Evolutionary conservation across 2,888 invertebrate genomes (phyloP).

Genomic region (Papilio protenor): DNA sequence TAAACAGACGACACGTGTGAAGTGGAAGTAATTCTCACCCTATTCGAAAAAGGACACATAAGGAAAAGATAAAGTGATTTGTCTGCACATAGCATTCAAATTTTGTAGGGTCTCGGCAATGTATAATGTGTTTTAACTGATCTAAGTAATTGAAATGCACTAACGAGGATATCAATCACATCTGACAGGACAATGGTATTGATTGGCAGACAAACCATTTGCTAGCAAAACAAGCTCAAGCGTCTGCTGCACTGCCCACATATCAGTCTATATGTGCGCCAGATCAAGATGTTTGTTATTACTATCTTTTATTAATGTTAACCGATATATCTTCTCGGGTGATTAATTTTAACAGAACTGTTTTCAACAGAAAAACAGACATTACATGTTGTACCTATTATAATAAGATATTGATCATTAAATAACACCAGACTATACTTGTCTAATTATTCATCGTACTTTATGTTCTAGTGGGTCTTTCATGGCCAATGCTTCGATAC

Average conservation of each 20-base stretch:
- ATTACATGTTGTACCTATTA: neutral
- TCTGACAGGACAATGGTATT: slow-evolving; percentile 15
- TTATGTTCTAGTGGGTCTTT: neutral
- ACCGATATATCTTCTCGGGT: slow-evolving; percentile 21
- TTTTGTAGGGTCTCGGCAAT: neutral
- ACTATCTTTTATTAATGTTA: slow-evolving; percentile 22
- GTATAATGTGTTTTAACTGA: neutral
- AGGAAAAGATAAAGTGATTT: neutral
- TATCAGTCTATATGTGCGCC: slow-evolving; percentile 16
- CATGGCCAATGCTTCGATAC: neutral
- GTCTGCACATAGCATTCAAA: neutral
- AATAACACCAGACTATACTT: neutral
- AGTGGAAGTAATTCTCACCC: too few relatives aligned
- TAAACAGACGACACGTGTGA: too few relatives aligned
- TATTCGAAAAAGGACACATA: too few relatives aligned
- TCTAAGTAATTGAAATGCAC: neutral
- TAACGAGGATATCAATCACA: neutral
- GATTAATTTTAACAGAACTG: slow-evolving; percentile 11
- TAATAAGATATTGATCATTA: neutral
- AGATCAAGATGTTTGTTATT: slow-evolving; percentile 22
- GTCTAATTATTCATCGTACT: neutral
- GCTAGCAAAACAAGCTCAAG: slow-evolving; percentile 14
- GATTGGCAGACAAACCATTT: slow-evolving; percentile 12
- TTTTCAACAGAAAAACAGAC: slow-evolving; percentile 1
- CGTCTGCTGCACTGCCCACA: slow-evolving; percentile 5